Evolutionary conservation across 53 echinoderm and acorn worm species (phyloP).

Genomic region (Mesocentrotus franciscanus): DNA sequence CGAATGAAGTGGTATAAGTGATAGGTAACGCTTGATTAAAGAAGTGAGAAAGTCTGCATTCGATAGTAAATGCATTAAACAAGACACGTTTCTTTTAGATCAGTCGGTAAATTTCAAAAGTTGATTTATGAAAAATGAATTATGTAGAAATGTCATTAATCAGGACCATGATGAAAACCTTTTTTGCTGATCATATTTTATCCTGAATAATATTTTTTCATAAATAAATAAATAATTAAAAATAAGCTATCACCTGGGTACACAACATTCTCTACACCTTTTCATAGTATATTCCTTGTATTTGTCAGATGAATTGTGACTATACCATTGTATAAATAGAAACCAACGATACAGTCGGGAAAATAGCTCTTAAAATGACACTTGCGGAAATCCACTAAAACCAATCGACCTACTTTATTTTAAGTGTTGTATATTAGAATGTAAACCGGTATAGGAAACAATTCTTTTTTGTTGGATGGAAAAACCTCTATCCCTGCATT

Average conservation of each 20-base stretch:
- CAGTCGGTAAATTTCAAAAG: not conserved
- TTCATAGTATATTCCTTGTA: not conserved
- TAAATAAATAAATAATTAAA: too few relatives aligned
- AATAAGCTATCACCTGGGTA: not conserved
- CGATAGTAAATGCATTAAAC: not conserved
- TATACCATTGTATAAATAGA: not conserved
- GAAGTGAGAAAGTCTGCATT: not conserved
- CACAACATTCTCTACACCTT: not conserved
- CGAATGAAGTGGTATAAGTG: too few relatives aligned
- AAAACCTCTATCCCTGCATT: not conserved
- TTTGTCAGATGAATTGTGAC: not conserved
- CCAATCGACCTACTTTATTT: conserved; percentile 8
- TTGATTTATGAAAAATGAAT: not conserved
- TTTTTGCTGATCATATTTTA: too few relatives aligned
- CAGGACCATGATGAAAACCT: not conserved
- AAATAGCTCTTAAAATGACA: not conserved
- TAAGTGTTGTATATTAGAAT: not conserved
- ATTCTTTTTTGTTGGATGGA: not conserved
- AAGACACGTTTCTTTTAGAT: not conserved
- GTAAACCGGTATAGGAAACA: not conserved
- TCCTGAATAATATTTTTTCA: too few relatives aligned
- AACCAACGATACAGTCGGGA: not conserved
- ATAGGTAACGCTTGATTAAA: not conserved
- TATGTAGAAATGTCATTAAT: not conserved
- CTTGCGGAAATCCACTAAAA: not conserved